A percentile compares a stretch with the other conserved stretches of the same genome.
These are phyloP conservation scores for Coregonus ussuriensis DNA, from an alignment of 2,797 vertebrate genomes.

Conservation along the genomic window DNA sequence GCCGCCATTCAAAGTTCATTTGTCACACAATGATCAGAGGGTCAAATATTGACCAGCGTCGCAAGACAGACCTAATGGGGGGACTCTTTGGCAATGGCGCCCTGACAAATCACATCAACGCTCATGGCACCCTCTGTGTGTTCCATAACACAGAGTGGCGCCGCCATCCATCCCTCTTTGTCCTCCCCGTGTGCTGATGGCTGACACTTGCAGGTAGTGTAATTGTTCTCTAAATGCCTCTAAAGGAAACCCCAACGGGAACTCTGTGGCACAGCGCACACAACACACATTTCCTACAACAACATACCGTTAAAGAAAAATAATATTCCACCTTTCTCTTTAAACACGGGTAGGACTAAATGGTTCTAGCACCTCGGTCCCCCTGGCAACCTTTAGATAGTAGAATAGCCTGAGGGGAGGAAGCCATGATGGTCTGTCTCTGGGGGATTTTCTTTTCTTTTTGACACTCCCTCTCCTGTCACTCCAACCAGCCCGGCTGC, in stretches of 20 bases:
- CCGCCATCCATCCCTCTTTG: constrained; percentile 19
- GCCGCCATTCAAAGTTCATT: background rate
- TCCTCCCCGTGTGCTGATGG: background rate
- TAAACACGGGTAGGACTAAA: background rate
- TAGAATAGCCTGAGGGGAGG: constrained; percentile 23
- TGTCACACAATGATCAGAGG: background rate
- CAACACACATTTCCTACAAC: background rate
- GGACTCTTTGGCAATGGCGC: background rate
- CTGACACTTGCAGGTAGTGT: background rate
- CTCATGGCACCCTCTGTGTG: constrained; percentile 9
- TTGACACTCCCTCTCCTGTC: constrained; percentile 36
- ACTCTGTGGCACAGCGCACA: background rate
- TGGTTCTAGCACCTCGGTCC: background rate
- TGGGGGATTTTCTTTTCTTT: constrained; percentile 27
- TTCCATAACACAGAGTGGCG: constrained; percentile 31
- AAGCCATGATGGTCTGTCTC: constrained; percentile 35
- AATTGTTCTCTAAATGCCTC: background rate
- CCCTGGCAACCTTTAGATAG: constrained; percentile 20
- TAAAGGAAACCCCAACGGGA: background rate
- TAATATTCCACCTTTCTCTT: background rate
- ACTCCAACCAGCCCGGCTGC: constrained; percentile 33
- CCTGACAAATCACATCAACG: constrained; percentile 35
- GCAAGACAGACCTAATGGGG: background rate
- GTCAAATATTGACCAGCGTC: constrained; percentile 1
- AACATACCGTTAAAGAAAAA: background rate